These are phyloP conservation scores for Hemibagrus wyckioides DNA, from an alignment of 2,113 vertebrate species.

Conservation along the genomic window DNA sequence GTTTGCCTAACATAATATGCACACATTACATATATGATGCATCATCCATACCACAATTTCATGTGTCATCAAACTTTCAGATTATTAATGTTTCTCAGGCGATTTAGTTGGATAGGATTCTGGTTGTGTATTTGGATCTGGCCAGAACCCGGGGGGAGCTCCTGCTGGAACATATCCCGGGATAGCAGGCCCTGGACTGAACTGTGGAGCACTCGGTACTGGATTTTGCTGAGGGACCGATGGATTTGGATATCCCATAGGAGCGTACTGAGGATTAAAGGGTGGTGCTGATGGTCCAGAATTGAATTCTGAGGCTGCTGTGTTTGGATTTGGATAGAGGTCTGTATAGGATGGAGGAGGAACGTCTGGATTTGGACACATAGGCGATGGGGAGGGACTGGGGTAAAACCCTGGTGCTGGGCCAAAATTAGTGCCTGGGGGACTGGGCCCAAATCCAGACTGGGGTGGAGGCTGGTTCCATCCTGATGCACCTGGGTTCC, in stretches of 20 bases:
- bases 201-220: constrained; percentile 48
- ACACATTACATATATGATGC: not conserved
- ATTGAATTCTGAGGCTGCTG: constrained; percentile 23
- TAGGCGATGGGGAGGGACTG: constrained; percentile 36
- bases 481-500: not conserved
- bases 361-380: constrained; percentile 43
- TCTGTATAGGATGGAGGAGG: constrained; percentile 35
- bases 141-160: not conserved
- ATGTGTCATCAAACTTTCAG: not conserved
- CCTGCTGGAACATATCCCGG: constrained; percentile 27
- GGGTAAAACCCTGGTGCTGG: constrained; percentile 34
- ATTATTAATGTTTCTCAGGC: constrained; percentile 29
- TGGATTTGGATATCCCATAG: constrained; percentile 28
- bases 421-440: not conserved
- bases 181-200: constrained; percentile 25
- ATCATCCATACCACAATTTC: not conserved
- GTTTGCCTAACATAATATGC: not conserved
- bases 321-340: constrained; percentile 24
- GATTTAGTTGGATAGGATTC: constrained; percentile 35
- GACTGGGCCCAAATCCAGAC: not conserved
- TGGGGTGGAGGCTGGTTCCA: constrained; percentile 32
- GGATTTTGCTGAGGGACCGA: constrained; percentile 26
- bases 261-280: constrained; percentile 50
- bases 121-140: constrained; percentile 20
- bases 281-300: constrained; percentile 33